phyloP scores from a whole-genome alignment of 2,888 invertebrate genomes.

The Hypercompe scribonia region DNA sequence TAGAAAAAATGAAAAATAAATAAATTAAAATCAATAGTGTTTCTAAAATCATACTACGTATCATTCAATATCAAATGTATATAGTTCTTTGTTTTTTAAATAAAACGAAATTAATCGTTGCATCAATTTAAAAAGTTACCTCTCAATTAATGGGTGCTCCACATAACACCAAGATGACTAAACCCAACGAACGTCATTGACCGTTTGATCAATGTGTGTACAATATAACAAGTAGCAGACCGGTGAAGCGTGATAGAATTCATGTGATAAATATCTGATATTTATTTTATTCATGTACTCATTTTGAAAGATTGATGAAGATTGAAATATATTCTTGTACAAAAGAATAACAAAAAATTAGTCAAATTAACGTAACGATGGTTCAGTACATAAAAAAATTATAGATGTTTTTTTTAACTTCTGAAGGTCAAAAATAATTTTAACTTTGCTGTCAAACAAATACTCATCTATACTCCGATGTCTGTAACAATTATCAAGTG shows the following conservation, averaged over 20 bases:
- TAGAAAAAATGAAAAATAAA: not conserved
- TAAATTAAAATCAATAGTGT: not conserved
- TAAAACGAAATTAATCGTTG: not conserved
- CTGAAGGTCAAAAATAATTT: not conserved
- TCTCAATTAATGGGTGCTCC: not conserved
- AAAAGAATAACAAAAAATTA: no score
- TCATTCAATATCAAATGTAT: not conserved
- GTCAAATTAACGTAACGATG: no score
- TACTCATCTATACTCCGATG: no score
- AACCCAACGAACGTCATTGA: slow-evolving; percentile 33
- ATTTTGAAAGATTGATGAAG: not conserved
- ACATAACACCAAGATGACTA: not conserved
- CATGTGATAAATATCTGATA: not conserved
- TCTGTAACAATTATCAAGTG: no score
- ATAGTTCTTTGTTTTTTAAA: not conserved
- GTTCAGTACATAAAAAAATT: no score
- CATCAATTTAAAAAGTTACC: not conserved
- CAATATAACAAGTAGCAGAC: not conserved
- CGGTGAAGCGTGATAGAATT: not conserved
- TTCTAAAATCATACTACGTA: not conserved
- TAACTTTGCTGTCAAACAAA: not conserved
- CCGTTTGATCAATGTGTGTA: slow-evolving; percentile 28
- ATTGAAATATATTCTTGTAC: not conserved
- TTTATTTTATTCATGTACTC: not conserved
- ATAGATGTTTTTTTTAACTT: no score